Conservation (phyloP, 2,113 vertebrate genomes). For the Trichomycterus rosablanca region DNA sequence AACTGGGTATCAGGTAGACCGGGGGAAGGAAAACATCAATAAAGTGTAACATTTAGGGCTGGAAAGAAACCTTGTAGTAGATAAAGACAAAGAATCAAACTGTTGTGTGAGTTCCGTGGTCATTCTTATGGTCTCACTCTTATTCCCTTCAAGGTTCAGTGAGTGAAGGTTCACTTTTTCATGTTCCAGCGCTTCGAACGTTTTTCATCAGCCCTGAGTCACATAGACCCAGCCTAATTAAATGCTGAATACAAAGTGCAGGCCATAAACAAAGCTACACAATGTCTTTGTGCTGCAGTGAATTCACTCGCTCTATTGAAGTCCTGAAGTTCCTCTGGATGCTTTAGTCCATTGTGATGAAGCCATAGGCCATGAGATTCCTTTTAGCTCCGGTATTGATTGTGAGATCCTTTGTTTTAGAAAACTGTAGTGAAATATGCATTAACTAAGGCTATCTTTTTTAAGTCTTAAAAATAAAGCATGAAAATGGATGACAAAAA, state of each 20-base stretch:
- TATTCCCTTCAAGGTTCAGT: slow-evolving; percentile 9
- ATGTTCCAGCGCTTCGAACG: background rate
- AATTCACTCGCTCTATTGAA: background rate
- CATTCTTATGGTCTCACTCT: slow-evolving; percentile 19
- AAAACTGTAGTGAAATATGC: background rate
- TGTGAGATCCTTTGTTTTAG: background rate
- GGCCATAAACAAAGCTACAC: background rate
- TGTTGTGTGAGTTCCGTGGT: background rate
- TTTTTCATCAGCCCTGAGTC: background rate
- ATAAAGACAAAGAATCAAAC: slow-evolving; percentile 40
- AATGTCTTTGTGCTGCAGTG: slow-evolving; percentile 8
- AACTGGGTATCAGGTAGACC: too few relatives aligned
- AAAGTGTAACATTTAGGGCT: background rate
- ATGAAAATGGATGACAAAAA: too few relatives aligned
- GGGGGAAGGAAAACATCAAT: background rate
- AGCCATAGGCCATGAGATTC: background rate
- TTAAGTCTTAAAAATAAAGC: too few relatives aligned
- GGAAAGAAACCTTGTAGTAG: slow-evolving; percentile 23
- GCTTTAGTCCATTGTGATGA: background rate
- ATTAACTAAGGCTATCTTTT: too few relatives aligned
- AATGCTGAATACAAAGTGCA: slow-evolving; percentile 7
- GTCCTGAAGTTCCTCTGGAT: slow-evolving; percentile 1
- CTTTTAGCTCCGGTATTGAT: background rate
- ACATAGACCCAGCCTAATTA: background rate
- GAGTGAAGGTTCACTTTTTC: slow-evolving; percentile 17